Evolutionary conservation across 2,888 invertebrate species (phyloP).

Genomic region (Tryphoninae sp.): DNA sequence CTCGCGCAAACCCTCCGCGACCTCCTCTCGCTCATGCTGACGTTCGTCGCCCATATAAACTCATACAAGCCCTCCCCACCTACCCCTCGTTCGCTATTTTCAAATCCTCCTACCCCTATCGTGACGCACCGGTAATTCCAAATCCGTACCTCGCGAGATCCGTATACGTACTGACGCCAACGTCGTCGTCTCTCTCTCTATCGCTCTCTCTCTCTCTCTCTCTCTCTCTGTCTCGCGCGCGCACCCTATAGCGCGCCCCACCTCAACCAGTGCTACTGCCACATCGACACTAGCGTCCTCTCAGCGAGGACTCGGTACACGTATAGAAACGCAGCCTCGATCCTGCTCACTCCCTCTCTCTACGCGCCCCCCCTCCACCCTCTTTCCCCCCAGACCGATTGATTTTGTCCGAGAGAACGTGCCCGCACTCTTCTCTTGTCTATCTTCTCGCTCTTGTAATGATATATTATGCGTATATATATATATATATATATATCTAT

Average conservation of each 20-base stretch:
- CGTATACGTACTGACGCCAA: constrained; percentile 54
- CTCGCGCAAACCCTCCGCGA: constrained; percentile 15
- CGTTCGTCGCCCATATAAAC: constrained; percentile 49
- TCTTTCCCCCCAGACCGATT: constrained; percentile 53
- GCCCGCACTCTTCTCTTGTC: constrained; percentile 44
- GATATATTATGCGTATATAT: background rate
- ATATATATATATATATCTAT: constrained; percentile 15
- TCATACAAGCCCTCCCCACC: constrained; percentile 36
- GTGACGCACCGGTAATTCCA: constrained; percentile 67
- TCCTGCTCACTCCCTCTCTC: constrained; percentile 40
- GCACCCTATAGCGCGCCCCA: background rate
- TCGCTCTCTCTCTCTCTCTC: background rate
- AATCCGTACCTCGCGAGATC: constrained; percentile 60
- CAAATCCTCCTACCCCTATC: constrained; percentile 63
- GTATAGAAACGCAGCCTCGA: constrained; percentile 36
- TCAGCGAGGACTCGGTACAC: constrained; percentile 16
- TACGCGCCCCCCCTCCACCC: constrained; percentile 25
- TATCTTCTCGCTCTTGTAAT: constrained; percentile 36
- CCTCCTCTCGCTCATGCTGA: constrained; percentile 63
- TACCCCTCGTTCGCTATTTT: constrained; percentile 61
- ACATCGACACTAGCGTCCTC: constrained; percentile 2
- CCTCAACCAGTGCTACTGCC: background rate
- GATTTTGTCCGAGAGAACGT: constrained; percentile 60
- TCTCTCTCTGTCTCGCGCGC: background rate
- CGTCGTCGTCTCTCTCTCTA: background rate